These are phyloP conservation scores for Cetonia aurata DNA, from an alignment of 2,888 invertebrate genomes.

Conservation along the genomic window DNA sequence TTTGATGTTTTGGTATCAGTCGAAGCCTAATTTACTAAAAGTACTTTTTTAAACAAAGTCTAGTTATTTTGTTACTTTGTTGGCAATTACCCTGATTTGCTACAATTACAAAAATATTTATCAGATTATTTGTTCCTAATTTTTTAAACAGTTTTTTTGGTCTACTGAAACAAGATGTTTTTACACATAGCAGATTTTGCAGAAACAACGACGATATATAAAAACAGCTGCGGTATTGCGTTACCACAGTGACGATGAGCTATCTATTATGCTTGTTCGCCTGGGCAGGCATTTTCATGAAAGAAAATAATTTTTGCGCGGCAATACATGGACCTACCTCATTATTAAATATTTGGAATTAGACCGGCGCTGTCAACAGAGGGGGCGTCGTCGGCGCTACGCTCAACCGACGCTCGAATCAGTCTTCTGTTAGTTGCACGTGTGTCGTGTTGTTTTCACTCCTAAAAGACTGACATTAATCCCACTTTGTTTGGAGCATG, in stretches of 20 bases:
- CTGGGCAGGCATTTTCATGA: neutral
- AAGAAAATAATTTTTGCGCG: slow-evolving; percentile 33
- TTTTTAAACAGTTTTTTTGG: too few relatives aligned
- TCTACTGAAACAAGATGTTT: too few relatives aligned
- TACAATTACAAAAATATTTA: too few relatives aligned
- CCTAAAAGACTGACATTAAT: slow-evolving; percentile 44
- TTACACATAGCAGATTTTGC: too few relatives aligned
- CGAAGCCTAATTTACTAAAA: too few relatives aligned
- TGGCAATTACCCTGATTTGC: too few relatives aligned
- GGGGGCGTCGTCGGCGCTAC: slow-evolving; percentile 55
- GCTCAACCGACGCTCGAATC: slow-evolving; percentile 49
- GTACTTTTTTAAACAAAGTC: too few relatives aligned
- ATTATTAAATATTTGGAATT: slow-evolving; percentile 46
- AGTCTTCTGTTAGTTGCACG: slow-evolving; percentile 50
- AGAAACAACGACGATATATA: too few relatives aligned
- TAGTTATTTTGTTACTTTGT: too few relatives aligned
- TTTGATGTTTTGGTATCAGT: too few relatives aligned
- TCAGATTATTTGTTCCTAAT: too few relatives aligned
- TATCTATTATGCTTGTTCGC: neutral
- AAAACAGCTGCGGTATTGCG: neutral
- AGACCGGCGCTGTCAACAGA: slow-evolving; percentile 55
- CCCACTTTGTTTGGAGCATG: slow-evolving; percentile 43
- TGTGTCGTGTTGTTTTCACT: slow-evolving; percentile 49
- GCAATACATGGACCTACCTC: slow-evolving; percentile 41
- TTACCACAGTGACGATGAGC: neutral